Evolutionary conservation across 2,888 invertebrate species (phyloP).

Genomic region (Diploptera punctata): DNA sequence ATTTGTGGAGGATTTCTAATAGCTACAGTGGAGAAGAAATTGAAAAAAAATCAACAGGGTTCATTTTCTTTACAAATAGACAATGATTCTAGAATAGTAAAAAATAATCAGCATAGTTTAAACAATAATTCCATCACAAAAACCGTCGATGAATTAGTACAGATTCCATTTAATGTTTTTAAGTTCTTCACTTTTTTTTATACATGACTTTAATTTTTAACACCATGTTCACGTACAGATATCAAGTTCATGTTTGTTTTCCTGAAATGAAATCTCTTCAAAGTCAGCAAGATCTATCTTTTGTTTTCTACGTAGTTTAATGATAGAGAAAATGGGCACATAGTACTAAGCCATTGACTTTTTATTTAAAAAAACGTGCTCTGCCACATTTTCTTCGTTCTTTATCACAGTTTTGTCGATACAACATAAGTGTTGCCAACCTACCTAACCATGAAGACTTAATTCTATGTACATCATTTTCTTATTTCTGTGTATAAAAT

Average conservation of each 20-base stretch:
- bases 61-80: neutral
- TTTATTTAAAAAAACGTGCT: too few species aligned
- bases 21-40: neutral
- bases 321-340: too few species aligned
- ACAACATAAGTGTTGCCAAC: too few species aligned
- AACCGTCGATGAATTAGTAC: slow-evolving; percentile 1
- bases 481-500: neutral
- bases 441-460: too few species aligned
- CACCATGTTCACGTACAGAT: neutral
- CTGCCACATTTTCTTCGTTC: too few species aligned
- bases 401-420: neutral
- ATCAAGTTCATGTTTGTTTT: too few species aligned
- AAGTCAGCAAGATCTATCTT: too few species aligned
- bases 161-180: neutral
- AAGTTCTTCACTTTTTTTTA: neutral
- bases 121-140: neutral
- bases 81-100: slow-evolving; percentile 7
- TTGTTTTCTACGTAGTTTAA: too few species aligned
- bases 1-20: neutral
- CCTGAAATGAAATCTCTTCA: too few species aligned
- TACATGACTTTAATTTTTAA: neutral
- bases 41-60: slow-evolving; percentile 8
- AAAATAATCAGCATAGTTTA: neutral
- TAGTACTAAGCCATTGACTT: too few species aligned
- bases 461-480: too few species aligned